A percentile compares a stretch with the other conserved stretches of the same genome.
Evolutionary conservation across 2,797 vertebrate genomes (phyloP).

Genomic region (Ctenosaura bakeri): DNA sequence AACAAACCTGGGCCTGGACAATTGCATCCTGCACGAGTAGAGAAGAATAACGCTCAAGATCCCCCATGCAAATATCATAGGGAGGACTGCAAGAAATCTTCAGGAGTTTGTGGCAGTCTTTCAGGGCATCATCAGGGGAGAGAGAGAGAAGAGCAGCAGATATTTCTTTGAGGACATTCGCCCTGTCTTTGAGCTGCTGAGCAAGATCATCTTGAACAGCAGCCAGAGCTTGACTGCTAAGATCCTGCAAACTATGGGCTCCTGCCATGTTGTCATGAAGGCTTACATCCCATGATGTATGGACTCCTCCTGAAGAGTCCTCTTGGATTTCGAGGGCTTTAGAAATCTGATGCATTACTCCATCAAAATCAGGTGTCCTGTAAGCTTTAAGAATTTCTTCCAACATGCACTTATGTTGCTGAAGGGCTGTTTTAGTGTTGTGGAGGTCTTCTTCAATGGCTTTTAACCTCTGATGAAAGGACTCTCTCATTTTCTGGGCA

Average conservation of each 20-base stretch:
- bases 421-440: constrained; percentile 84
- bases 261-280: constrained; percentile 82
- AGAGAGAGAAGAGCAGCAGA: constrained; percentile 85
- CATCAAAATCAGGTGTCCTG: constrained; percentile 84
- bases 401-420: constrained; percentile 86
- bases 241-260: constrained; percentile 68
- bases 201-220: constrained; percentile 87
- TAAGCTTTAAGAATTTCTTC: constrained; percentile 85
- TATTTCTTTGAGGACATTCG: constrained; percentile 85
- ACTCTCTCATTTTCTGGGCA: constrained; percentile 87
- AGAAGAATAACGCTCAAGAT: constrained; percentile 81
- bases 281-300: constrained; percentile 77
- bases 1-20: constrained; percentile 93
- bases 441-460: constrained; percentile 86
- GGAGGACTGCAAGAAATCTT: constrained; percentile 82
- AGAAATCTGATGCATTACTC: constrained; percentile 85
- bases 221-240: constrained; percentile 77
- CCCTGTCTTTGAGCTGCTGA: constrained; percentile 89
- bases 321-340: constrained; percentile 76
- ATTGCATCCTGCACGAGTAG: constrained; percentile 91
- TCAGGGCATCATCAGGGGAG: constrained; percentile 68
- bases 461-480: constrained; percentile 87
- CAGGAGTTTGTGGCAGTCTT: constrained; percentile 82
- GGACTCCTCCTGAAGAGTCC: constrained; percentile 67
- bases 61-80: constrained; percentile 76